A percentile compares a stretch with the other conserved stretches of the same genome.
Conservation (phyloP, 2,113 vertebrate species). For the Chionomys nivalis region DNA sequence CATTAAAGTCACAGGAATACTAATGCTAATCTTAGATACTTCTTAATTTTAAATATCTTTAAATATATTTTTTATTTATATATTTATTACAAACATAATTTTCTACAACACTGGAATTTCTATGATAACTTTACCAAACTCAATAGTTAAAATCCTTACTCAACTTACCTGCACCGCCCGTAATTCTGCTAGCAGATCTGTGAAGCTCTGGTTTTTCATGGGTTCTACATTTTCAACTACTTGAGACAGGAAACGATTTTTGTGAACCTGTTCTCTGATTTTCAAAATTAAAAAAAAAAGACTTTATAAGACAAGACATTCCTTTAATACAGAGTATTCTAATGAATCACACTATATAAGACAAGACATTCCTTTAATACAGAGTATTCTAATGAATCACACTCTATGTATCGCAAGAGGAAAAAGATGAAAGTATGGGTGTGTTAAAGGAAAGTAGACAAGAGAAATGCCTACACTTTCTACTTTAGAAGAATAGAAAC, state of each 20-base stretch:
- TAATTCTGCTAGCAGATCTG: constrained; percentile 89
- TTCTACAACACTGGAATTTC: background rate
- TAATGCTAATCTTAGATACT: constrained; percentile 7
- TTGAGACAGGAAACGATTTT: constrained; percentile 77
- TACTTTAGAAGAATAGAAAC: constrained; percentile 31
- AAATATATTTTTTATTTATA: background rate
- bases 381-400: constrained; percentile 40
- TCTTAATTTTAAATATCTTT: constrained; percentile 54
- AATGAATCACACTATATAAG: constrained; percentile 18
- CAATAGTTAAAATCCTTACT: constrained; percentile 27
- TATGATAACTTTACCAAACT: constrained; percentile 16
- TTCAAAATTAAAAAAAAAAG: constrained; percentile 58
- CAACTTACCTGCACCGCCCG: constrained; percentile 86
- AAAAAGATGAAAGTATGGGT: constrained; percentile 36
- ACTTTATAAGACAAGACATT: background rate
- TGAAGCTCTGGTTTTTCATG: constrained; percentile 84
- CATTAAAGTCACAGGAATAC: background rate
- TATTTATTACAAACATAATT: background rate
- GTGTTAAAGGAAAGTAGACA: background rate
- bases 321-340: constrained; percentile 36
- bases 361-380: background rate
- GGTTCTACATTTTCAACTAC: constrained; percentile 76
- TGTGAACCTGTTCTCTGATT: constrained; percentile 89
- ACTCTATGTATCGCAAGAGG: background rate
- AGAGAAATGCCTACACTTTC: background rate